Evolutionary conservation across 2,888 invertebrate genomes (phyloP).

Genomic region (Sarcophaga subvicina): DNA sequence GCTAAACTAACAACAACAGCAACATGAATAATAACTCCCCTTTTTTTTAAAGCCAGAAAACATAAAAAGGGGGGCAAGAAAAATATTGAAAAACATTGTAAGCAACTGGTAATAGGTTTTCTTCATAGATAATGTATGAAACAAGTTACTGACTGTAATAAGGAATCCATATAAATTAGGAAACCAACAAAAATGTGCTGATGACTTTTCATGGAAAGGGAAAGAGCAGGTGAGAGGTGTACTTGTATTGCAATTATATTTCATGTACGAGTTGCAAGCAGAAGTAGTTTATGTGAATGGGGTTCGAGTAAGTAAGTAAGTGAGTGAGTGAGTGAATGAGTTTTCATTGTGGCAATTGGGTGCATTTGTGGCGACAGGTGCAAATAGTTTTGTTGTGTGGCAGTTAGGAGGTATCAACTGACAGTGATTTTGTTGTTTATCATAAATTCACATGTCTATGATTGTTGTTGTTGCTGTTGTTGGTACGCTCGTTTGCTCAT

Average conservation of each 20-base stretch:
- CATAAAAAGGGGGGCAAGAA: conserved; percentile 4
- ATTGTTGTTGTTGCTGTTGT: conserved; percentile 28
- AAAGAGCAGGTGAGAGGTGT: conserved; percentile 4
- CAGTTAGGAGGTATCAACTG: conserved; percentile 70
- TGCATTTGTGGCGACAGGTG: conserved; percentile 70
- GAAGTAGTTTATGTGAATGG: conserved; percentile 41
- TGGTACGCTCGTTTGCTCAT: neutral
- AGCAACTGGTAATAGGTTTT: conserved; percentile 57
- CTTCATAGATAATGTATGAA: conserved; percentile 63
- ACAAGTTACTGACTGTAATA: conserved; percentile 58
- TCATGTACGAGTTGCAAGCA: conserved; percentile 1
- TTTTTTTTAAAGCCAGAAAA: conserved; percentile 14
- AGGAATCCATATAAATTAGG: conserved; percentile 69
- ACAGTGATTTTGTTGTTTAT: conserved; percentile 72
- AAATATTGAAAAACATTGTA: conserved; percentile 1
- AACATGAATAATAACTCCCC: conserved; percentile 37
- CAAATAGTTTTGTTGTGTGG: conserved; percentile 70
- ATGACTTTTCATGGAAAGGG: conserved; percentile 37
- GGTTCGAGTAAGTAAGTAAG: neutral
- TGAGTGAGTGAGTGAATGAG: conserved; percentile 17
- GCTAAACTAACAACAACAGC: conserved; percentile 1
- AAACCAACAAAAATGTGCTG: conserved; percentile 52
- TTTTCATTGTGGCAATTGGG: conserved; percentile 67
- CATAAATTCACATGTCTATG: conserved; percentile 71
- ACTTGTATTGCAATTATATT: conserved; percentile 54